These are phyloP conservation scores for Onychomys torridus DNA, from an alignment of 2,797 vertebrate genomes.

Conservation along the genomic window DNA sequence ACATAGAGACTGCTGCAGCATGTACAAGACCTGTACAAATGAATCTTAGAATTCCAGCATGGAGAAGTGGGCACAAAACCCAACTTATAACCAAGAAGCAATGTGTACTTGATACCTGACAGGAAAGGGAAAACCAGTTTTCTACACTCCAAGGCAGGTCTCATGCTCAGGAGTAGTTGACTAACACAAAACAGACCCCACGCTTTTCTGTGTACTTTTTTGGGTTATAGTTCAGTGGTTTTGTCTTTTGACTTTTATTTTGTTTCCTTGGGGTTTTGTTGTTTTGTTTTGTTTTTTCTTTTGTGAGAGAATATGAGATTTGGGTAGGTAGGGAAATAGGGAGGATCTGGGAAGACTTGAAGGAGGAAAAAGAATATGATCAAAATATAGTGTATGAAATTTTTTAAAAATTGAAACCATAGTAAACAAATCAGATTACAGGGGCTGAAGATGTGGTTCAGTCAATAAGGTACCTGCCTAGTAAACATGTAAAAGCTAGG, in stretches of 20 bases:
- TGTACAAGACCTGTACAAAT: not conserved
- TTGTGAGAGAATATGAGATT: not conserved
- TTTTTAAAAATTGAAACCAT: not conserved
- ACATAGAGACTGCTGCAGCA: not conserved
- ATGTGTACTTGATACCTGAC: not conserved
- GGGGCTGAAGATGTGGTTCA: not conserved
- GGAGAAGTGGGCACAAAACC: not conserved
- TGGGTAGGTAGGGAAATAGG: not conserved
- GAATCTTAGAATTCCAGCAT: not conserved
- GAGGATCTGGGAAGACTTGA: not conserved
- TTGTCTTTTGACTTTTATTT: not conserved
- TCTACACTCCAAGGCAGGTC: not conserved
- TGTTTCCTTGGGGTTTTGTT: not conserved
- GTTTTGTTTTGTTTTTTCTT: not conserved
- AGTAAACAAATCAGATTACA: not conserved
- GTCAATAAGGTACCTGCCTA: not conserved
- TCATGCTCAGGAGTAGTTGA: not conserved
- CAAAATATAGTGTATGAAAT: not conserved
- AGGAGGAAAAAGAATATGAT: not conserved
- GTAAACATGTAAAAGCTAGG: not conserved
- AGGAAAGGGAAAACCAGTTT: not conserved
- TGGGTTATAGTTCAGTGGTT: not conserved
- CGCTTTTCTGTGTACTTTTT: not conserved
- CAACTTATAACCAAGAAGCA: not conserved
- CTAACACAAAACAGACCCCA: not conserved